Evolutionary conservation across 1,140 invertebrate species (phyloP).

Genomic region (Caenorhabditis briggsae): DNA sequence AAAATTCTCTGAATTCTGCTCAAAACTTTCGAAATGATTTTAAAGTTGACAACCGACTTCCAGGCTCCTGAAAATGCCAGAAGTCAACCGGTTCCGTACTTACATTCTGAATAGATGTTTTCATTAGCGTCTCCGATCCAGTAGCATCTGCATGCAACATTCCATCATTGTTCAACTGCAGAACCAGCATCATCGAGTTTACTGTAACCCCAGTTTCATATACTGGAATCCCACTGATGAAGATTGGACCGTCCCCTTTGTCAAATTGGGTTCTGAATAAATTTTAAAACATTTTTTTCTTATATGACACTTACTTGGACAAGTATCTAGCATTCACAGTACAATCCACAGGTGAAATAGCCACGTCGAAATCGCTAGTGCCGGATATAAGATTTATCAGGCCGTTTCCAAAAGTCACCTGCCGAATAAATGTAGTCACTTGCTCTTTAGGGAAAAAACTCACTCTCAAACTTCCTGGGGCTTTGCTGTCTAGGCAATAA

Average conservation of each 20-base stretch:
- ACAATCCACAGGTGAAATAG: background rate
- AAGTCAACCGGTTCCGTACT: background rate
- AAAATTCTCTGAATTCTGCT: no score
- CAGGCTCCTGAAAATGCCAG: no score
- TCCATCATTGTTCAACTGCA: slow-evolving; percentile 28
- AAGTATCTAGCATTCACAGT: background rate
- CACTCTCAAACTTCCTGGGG: slow-evolving; percentile 4
- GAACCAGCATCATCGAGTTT: background rate
- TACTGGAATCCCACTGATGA: slow-evolving; percentile 21
- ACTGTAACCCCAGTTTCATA: slow-evolving; percentile 42
- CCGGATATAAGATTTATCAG: background rate
- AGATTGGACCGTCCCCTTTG: background rate
- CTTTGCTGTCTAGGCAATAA: slow-evolving; percentile 15
- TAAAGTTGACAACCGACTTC: no score
- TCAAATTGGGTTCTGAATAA: slow-evolving; percentile 1
- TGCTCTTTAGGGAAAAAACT: background rate
- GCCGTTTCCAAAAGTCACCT: slow-evolving; percentile 14
- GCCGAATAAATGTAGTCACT: background rate
- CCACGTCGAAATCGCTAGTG: slow-evolving; percentile 4
- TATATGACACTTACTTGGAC: background rate
- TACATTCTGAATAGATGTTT: slow-evolving; percentile 11
- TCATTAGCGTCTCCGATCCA: background rate
- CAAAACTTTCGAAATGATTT: no score
- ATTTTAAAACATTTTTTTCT: no score
- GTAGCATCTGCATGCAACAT: background rate